phyloP scores from a whole-genome alignment of 2,797 vertebrate species.

The Danio tinwini region DNA sequence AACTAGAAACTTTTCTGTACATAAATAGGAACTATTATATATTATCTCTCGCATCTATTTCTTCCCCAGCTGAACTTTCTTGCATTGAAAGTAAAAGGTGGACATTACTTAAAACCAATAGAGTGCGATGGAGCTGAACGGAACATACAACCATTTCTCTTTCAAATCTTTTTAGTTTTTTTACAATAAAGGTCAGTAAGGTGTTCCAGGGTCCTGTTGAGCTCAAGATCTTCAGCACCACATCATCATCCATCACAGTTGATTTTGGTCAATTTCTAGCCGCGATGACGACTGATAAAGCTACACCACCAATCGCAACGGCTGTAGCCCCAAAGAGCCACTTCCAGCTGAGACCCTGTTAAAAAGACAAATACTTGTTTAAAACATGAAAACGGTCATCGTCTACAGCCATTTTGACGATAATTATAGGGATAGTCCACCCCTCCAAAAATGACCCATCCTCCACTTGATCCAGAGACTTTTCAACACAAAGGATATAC shows the following conservation, averaged over 20 bases:
- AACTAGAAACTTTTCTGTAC: constrained; percentile 30
- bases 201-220: constrained; percentile 56
- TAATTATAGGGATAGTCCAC: too few relatives aligned
- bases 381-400: not conserved
- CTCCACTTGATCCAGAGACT: too few relatives aligned
- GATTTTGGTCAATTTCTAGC: constrained; percentile 86
- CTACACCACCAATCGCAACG: constrained; percentile 93
- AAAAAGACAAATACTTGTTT: constrained; percentile 20
- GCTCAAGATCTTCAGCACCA: constrained; percentile 45
- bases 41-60: constrained; percentile 29
- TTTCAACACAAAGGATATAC: too few relatives aligned
- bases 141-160: constrained; percentile 37
- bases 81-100: constrained; percentile 35
- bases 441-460: too few relatives aligned
- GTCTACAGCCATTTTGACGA: not conserved
- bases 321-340: constrained; percentile 97
- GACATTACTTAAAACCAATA: constrained; percentile 57
- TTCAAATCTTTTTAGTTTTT: not conserved
- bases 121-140: constrained; percentile 58
- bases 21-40: constrained; percentile 47
- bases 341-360: constrained; percentile 93
- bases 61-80: constrained; percentile 41
- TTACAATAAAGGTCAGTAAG: constrained; percentile 55
- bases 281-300: constrained; percentile 95
- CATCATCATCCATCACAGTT: constrained; percentile 33